Conservation (phyloP, 2,797 vertebrate genomes). For the Sorex maritimensis region DNA sequence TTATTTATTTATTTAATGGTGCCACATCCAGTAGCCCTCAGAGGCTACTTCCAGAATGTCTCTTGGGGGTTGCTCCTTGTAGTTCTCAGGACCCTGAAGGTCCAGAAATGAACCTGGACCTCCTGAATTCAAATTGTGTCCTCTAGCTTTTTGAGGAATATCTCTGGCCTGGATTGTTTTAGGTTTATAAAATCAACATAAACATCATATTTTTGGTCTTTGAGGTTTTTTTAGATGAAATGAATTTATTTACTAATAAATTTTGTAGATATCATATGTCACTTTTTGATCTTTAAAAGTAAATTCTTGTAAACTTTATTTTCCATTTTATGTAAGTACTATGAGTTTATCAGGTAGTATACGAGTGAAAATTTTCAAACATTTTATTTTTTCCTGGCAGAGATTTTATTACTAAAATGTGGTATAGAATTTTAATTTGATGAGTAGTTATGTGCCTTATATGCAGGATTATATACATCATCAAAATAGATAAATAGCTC, state of each 20-base stretch:
- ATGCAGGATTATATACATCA: slow-evolving; percentile 19
- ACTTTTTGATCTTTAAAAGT: slow-evolving; percentile 54
- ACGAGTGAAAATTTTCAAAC: slow-evolving; percentile 55
- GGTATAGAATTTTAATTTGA: slow-evolving; percentile 46
- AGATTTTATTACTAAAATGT: slow-evolving; percentile 32
- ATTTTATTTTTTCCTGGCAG: slow-evolving; percentile 33
- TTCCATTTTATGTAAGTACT: slow-evolving; percentile 28
- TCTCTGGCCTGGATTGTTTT: background rate
- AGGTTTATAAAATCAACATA: background rate
- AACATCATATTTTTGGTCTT: background rate
- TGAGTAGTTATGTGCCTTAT: slow-evolving; percentile 11
- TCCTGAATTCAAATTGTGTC: too few species aligned
- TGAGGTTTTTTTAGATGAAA: background rate
- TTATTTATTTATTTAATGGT: too few species aligned
- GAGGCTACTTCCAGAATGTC: too few species aligned
- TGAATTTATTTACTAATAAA: slow-evolving; percentile 27
- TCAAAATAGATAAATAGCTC: slow-evolving; percentile 9
- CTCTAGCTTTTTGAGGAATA: too few species aligned
- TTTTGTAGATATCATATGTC: background rate
- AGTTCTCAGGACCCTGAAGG: too few species aligned
- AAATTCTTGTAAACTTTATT: background rate
- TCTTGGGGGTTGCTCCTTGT: too few species aligned
- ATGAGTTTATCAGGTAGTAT: slow-evolving; percentile 23
- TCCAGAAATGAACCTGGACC: too few species aligned
- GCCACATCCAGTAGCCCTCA: too few species aligned